Evolutionary conservation across 2,113 vertebrate species (phyloP).

Genomic region (Telmatochromis brichardi): DNA sequence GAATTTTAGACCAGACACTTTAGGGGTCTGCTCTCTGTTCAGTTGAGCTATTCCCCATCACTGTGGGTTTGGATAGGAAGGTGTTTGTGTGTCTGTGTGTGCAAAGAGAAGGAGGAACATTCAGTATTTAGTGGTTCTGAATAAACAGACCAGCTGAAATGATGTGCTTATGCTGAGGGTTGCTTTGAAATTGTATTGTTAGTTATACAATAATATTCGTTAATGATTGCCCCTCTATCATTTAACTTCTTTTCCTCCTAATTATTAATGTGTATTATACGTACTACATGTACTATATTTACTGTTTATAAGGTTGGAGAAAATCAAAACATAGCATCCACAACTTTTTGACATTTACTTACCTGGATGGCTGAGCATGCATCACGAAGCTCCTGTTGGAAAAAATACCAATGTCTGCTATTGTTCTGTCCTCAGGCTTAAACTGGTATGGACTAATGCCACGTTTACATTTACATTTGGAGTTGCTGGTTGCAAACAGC

Average conservation of each 20-base stretch:
- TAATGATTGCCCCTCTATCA: background rate
- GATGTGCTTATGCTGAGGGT: background rate
- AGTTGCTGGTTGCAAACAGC: background rate
- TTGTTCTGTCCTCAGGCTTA: background rate
- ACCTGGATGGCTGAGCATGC: background rate
- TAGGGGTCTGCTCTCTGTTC: background rate
- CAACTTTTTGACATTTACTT: background rate
- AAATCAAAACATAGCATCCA: background rate
- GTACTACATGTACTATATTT: background rate
- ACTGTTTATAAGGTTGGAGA: background rate
- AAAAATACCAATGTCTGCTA: background rate
- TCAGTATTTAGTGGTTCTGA: background rate
- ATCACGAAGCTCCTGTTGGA: background rate
- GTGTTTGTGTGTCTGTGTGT: background rate
- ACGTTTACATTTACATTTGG: background rate
- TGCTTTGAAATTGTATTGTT: background rate
- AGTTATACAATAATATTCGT: background rate
- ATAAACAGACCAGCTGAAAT: background rate
- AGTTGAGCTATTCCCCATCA: background rate
- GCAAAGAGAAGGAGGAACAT: background rate
- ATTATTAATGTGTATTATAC: background rate
- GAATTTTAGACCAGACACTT: slow-evolving; percentile 48
- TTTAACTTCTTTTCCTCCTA: background rate
- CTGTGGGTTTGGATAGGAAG: background rate
- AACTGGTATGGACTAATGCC: background rate